phyloP scores from a whole-genome alignment of 2,888 invertebrate species.

The Hypsopygia costalis region DNA sequence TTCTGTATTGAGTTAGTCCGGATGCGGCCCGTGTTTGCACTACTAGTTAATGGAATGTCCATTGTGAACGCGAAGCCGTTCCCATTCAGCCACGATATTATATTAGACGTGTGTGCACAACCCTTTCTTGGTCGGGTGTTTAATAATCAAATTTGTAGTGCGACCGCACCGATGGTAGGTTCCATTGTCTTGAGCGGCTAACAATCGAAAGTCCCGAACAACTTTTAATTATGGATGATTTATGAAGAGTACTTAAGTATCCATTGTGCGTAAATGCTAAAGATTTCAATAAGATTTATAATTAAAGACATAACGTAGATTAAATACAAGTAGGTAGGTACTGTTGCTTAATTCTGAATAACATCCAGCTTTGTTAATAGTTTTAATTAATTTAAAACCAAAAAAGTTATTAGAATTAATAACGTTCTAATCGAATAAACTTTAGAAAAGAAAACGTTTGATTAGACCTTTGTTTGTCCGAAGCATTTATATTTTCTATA shows the following conservation, averaged over 20 bases:
- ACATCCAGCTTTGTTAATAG: no score
- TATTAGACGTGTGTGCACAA: conserved; percentile 50
- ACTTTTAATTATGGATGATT: conserved; percentile 2
- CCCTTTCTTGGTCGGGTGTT: conserved; percentile 45
- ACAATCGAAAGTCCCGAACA: conserved; percentile 2
- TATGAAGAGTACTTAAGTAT: neutral
- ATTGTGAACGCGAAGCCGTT: conserved; percentile 65
- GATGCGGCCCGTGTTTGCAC: conserved; percentile 67
- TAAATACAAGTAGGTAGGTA: neutral
- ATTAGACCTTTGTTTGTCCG: no score
- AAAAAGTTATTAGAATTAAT: no score
- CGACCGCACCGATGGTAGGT: conserved; percentile 17
- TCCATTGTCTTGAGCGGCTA: conserved; percentile 13
- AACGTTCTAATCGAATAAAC: no score
- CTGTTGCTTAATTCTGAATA: no score
- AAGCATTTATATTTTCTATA: no score
- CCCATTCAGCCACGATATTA: conserved; percentile 65
- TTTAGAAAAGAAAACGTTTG: no score
- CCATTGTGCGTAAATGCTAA: neutral
- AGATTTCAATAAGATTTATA: neutral
- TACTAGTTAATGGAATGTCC: conserved; percentile 75
- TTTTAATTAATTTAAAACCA: no score
- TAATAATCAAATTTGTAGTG: conserved; percentile 40
- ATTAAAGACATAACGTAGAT: neutral
- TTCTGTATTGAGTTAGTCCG: conserved; percentile 62